A percentile compares a stretch with the other conserved stretches of the same genome.
phyloP scores from a whole-genome alignment of 2,888 invertebrate species.

The Hypomecis punctinalis region DNA sequence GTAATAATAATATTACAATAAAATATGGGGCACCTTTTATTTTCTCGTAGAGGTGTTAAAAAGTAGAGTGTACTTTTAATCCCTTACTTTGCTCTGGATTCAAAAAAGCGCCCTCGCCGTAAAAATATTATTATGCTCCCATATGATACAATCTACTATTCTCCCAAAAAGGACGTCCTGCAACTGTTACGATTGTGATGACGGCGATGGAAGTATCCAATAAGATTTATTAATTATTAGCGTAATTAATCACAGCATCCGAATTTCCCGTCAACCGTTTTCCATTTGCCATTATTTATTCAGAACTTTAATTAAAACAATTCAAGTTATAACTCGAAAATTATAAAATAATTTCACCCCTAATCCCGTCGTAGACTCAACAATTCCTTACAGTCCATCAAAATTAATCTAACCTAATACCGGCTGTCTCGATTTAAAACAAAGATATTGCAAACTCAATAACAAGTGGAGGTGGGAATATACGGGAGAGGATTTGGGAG shows the following conservation, averaged over 20 bases:
- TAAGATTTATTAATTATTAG: background rate
- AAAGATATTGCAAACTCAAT: slow-evolving; percentile 80
- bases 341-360: slow-evolving; percentile 77
- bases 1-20: no score
- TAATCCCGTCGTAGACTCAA: slow-evolving; percentile 77
- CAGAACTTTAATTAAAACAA: slow-evolving; percentile 79
- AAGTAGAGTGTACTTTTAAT: no score
- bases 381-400: slow-evolving; percentile 82
- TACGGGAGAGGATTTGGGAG: slow-evolving; percentile 38
- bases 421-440: slow-evolving; percentile 77
- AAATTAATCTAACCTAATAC: slow-evolving; percentile 83
- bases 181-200: no score
- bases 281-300: slow-evolving; percentile 64
- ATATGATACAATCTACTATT: no score
- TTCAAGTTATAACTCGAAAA: slow-evolving; percentile 71
- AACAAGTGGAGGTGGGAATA: slow-evolving; percentile 60
- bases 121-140: no score
- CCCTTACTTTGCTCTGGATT: no score
- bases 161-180: no score
- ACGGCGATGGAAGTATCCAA: background rate
- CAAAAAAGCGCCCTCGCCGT: no score
- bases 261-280: slow-evolving; percentile 63
- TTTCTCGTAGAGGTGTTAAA: no score
- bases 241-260: slow-evolving; percentile 49
- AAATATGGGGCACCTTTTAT: no score